A percentile compares a stretch with the other conserved stretches of the same genome.
These are phyloP conservation scores for Dromiciops gliroides DNA, from an alignment of 2,113 vertebrate species.

Conservation along the genomic window DNA sequence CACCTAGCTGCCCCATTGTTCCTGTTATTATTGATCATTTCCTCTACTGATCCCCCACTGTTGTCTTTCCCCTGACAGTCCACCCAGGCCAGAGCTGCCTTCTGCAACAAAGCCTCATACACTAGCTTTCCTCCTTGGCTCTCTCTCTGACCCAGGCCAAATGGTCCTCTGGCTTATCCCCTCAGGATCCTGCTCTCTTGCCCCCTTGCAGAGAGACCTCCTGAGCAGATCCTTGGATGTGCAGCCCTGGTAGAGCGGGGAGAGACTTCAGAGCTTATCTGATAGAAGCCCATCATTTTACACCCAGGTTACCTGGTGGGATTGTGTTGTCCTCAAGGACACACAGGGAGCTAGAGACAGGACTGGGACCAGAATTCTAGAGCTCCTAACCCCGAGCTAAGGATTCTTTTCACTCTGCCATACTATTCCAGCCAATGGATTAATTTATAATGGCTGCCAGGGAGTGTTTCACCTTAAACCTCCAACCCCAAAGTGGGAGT, in stretches of 20 bases:
- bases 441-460: not conserved
- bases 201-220: not conserved
- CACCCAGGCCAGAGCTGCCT: too few relatives aligned
- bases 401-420: not conserved
- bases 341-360: not conserved
- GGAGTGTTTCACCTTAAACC: not conserved
- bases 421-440: not conserved
- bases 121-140: too few relatives aligned
- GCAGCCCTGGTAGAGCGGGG: not conserved
- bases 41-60: too few relatives aligned
- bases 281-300: not conserved
- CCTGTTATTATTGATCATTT: too few relatives aligned
- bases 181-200: too few relatives aligned
- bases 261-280: not conserved
- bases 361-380: not conserved
- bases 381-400: not conserved
- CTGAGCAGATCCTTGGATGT: not conserved
- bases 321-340: not conserved
- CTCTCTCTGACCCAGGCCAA: too few relatives aligned
- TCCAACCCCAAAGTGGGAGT: not conserved
- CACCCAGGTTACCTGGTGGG: not conserved
- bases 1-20: not conserved
- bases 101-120: too few relatives aligned
- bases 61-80: too few relatives aligned
- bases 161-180: too few relatives aligned